phyloP scores from a whole-genome alignment of 2,888 invertebrate species.

The Acanthosoma haemorrhoidale region DNA sequence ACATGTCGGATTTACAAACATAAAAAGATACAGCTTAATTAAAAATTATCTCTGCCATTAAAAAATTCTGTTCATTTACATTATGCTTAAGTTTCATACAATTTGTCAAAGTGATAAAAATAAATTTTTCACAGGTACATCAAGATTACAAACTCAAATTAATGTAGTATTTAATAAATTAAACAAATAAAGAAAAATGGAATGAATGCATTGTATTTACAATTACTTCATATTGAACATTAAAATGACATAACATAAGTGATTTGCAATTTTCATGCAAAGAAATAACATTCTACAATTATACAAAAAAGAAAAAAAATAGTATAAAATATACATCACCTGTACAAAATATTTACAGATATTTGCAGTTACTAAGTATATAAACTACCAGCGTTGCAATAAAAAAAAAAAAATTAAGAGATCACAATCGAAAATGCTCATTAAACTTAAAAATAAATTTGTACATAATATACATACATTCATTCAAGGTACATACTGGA shows the following conservation, averaged over 20 bases:
- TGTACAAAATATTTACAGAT: conserved; percentile 15
- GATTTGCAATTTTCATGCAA: conserved; percentile 3
- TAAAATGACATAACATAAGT: background rate
- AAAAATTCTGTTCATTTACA: background rate
- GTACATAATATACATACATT: conserved; percentile 18
- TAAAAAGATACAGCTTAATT: background rate
- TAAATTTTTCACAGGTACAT: conserved; percentile 5
- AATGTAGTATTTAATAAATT: background rate
- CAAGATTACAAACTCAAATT: background rate
- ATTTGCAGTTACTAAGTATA: background rate
- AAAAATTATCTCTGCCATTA: background rate
- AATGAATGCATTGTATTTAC: background rate
- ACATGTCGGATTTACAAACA: background rate
- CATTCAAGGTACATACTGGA: too few relatives aligned
- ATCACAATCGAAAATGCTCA: conserved; percentile 18
- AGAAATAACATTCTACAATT: background rate
- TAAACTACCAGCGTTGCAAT: background rate
- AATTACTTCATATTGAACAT: background rate
- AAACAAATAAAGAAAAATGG: background rate
- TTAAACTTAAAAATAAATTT: background rate
- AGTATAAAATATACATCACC: background rate
- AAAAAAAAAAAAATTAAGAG: conserved; percentile 3
- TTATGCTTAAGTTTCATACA: background rate
- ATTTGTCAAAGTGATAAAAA: background rate
- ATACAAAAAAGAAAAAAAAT: background rate